Evolutionary conservation across 2,888 invertebrate species (phyloP).

Genomic region (Sphecodes monilicornis): DNA sequence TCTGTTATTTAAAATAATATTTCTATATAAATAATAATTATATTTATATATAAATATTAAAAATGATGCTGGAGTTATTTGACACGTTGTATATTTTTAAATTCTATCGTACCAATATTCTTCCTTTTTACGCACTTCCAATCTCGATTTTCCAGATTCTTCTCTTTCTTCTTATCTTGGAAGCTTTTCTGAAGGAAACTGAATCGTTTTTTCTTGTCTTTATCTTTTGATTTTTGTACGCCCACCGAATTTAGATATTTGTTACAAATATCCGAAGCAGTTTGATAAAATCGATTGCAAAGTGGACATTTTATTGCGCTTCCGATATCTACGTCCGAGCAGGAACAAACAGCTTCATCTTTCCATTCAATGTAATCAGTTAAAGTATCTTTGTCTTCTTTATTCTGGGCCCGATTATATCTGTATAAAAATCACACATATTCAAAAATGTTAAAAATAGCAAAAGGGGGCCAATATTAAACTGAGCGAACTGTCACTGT

Average conservation of each 20-base stretch:
- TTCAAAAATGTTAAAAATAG: neutral
- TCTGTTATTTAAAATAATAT: neutral
- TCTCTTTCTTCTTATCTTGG: constrained; percentile 54
- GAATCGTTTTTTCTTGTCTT: constrained; percentile 40
- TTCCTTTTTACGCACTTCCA: constrained; percentile 54
- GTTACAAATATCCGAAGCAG: neutral
- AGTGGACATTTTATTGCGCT: constrained; percentile 23
- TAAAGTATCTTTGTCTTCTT: constrained; percentile 36
- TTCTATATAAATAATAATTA: constrained; percentile 2
- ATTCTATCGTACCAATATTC: constrained; percentile 33
- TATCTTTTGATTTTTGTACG: constrained; percentile 35
- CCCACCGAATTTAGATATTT: constrained; percentile 1
- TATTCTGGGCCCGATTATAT: neutral
- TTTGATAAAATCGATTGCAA: constrained; percentile 19
- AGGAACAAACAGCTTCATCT: constrained; percentile 33
- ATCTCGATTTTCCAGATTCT: constrained; percentile 54
- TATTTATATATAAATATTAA: neutral
- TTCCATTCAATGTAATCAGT: constrained; percentile 34
- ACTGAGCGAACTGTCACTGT: neutral
- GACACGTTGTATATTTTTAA: neutral
- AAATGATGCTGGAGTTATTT: neutral
- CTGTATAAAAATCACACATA: neutral
- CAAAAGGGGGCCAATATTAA: too few species aligned
- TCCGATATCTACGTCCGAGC: constrained; percentile 46
- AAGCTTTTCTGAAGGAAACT: constrained; percentile 37